Evolutionary conservation across 2,797 vertebrate genomes (phyloP).

Genomic region (Tinamus major): DNA sequence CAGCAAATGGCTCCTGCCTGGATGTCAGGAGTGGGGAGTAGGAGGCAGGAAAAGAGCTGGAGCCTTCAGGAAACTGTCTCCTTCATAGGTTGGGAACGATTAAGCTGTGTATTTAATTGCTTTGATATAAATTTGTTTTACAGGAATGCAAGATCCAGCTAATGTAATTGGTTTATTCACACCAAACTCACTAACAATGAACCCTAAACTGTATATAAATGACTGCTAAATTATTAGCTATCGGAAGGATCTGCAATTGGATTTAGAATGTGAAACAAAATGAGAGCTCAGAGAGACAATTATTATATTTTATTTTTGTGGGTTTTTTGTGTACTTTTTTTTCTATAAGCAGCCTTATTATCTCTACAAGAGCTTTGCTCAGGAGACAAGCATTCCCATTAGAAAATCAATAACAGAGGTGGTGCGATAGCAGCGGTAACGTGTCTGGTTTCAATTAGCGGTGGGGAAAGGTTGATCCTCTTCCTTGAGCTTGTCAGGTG

Average conservation of each 20-base stretch:
- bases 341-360: conserved; percentile 37
- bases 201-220: conserved; percentile 44
- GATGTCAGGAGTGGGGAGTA: neutral
- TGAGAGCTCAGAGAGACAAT: neutral
- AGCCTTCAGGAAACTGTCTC: conserved; percentile 28
- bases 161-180: conserved; percentile 44
- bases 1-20: neutral
- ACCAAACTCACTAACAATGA: conserved; percentile 34
- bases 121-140: conserved; percentile 65
- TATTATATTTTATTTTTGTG: conserved; percentile 44
- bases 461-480: neutral
- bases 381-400: neutral
- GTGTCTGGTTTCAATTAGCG: conserved; percentile 41
- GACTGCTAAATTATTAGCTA: conserved; percentile 52
- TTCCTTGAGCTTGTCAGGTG: neutral
- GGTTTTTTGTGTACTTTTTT: neutral
- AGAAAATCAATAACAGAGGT: conserved; percentile 49
- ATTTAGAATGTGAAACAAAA: conserved; percentile 44
- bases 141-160: conserved; percentile 40
- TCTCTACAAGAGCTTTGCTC: conserved; percentile 4
- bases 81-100: conserved; percentile 13
- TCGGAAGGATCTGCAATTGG: conserved; percentile 48
- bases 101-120: conserved; percentile 58
- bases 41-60: neutral
- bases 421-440: conserved; percentile 30